Base-by-base conservation (phyloP, 2,888 invertebrate genomes). In the Trichopria drosophilae region DNA sequence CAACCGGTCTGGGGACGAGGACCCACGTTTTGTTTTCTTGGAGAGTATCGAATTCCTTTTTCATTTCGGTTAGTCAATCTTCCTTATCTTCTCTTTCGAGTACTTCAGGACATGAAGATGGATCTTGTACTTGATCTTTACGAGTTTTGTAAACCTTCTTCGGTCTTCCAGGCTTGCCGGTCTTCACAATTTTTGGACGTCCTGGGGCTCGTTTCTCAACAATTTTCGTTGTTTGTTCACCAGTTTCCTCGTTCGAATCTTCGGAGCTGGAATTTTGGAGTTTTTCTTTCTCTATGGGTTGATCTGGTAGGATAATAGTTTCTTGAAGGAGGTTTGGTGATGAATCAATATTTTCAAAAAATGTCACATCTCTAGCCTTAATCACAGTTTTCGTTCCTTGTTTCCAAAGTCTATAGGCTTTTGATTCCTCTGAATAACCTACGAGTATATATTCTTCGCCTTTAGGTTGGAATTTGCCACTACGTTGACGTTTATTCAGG, bases 161-260 rank as follows among this genome's bases (percentile, higher is more conserved):
- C 32, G 59, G 59, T 36, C 67, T 76, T 72, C 59, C 75, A 64
- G 20, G 68, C 68, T 69, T 76, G 73, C 68, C 77, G 73, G 46
- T 70, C 65, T 61, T 73, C 66, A 37, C 51, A 60, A 50, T 43
- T 36, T 28, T 50, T 40, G 54, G 54, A 18, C 55, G 51, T 19
- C 54, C 56, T 18, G 41, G 39, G 6, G 28, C 41, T 35, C 53
- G n/a, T n/a, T n/a, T n/a, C n/a, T n/a, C n/a, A n/a, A n/a, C n/a
- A n/a, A n/a, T n/a, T n/a, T n/a, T n/a, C n/a, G n/a, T n/a, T n/a
- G n/a, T n/a, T n/a, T n/a, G n/a, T n/a, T n/a, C n/a, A n/a, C n/a
- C n/a, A n/a, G n/a, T n/a, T n/a, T n/a, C n/a, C n/a, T n/a, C n/a
- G n/a, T n/a, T n/a, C n/a, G n/a, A n/a, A n/a, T n/a, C n/a, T n/a